Evolutionary conservation across 2,113 vertebrate genomes (phyloP).

Genomic region (Oceanodroma tethys): DNA sequence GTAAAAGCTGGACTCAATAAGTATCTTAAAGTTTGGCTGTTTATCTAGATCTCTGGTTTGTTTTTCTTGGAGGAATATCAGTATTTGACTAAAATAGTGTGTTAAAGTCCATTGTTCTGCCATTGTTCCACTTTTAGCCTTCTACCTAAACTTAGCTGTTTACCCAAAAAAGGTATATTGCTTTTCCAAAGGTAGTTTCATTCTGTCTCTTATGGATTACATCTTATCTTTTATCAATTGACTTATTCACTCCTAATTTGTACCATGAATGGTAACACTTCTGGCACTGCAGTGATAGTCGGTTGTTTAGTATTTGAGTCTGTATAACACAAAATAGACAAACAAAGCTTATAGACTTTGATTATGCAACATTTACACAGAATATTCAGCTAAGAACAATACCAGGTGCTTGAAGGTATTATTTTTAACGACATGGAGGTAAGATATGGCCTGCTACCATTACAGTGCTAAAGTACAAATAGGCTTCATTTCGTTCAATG

Average conservation of each 20-base stretch:
- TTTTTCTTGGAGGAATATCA: neutral
- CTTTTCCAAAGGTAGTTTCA: neutral
- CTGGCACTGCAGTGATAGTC: neutral
- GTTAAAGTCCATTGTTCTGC: neutral
- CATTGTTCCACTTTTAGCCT: neutral
- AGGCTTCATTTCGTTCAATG: neutral
- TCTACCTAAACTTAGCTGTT: neutral
- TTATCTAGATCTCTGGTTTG: neutral
- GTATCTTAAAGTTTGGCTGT: neutral
- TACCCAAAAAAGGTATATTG: neutral
- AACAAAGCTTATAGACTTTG: neutral
- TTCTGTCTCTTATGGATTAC: neutral
- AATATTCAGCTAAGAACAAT: neutral
- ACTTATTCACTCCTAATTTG: neutral
- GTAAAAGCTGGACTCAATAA: neutral
- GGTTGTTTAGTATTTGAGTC: neutral
- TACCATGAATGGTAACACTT: neutral
- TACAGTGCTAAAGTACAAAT: neutral
- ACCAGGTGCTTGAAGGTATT: neutral
- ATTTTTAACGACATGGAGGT: neutral
- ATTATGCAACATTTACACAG: neutral
- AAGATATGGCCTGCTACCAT: neutral
- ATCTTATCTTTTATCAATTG: neutral
- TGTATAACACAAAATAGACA: neutral
- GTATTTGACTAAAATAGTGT: neutral